Evolutionary conservation across 1,140 invertebrate species (phyloP).

Genomic region (Drosophila novamexicana): DNA sequence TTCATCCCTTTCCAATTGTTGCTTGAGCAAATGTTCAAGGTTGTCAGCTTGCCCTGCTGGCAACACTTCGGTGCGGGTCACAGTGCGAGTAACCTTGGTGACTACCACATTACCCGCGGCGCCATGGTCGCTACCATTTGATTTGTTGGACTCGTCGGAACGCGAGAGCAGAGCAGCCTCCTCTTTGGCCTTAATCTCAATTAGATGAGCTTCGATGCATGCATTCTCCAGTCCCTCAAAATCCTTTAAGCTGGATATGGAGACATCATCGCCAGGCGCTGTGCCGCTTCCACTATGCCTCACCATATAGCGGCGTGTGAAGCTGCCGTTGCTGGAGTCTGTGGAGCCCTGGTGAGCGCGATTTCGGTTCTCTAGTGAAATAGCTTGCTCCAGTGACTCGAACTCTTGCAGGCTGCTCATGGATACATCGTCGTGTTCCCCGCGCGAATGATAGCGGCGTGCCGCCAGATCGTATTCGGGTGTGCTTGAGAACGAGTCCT

Average conservation of each 20-base stretch:
- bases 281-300: conserved; percentile 85
- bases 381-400: conserved; percentile 93
- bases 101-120: conserved; percentile 65
- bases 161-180: conserved; percentile 91
- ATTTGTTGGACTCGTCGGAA: conserved; percentile 86
- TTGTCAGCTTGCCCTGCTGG: conserved; percentile 84
- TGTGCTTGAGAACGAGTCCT: conserved; percentile 90
- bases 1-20: conserved; percentile 70
- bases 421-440: conserved; percentile 95
- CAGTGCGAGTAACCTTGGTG: conserved; percentile 71
- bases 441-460: conserved; percentile 91
- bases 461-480: conserved; percentile 94
- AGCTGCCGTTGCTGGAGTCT: conserved; percentile 91
- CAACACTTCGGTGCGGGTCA: conserved; percentile 85
- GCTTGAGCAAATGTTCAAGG: conserved; percentile 75
- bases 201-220: conserved; percentile 92
- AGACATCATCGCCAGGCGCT: conserved; percentile 94
- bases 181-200: conserved; percentile 92
- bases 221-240: conserved; percentile 96
- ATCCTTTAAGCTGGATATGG: conserved; percentile 96
- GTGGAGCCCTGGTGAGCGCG: conserved; percentile 89
- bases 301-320: conserved; percentile 88
- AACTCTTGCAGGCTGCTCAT: conserved; percentile 97
- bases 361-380: conserved; percentile 88
- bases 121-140: conserved; percentile 85